phyloP scores from a whole-genome alignment of 2,888 invertebrate genomes.

The Oscheius myriophilus region DNA sequence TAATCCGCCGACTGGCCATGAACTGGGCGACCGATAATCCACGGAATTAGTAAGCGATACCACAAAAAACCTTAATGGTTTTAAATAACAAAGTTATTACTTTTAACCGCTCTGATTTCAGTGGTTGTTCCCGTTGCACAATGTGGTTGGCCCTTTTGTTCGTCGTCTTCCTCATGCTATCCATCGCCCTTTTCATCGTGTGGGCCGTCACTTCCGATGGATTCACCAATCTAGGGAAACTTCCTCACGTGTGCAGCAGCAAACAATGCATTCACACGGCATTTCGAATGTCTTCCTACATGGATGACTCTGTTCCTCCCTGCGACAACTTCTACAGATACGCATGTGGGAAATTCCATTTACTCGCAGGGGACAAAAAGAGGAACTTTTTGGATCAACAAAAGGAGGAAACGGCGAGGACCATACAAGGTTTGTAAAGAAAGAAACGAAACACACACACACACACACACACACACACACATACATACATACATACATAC shows the following conservation, averaged over 20 bases:
- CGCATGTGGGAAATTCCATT: conserved; percentile 50
- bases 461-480: too few species aligned
- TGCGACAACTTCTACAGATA: conserved; percentile 59
- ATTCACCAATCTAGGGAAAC: conserved; percentile 47
- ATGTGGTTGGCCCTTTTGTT: conserved; percentile 44
- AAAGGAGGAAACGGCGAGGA: conserved; percentile 37
- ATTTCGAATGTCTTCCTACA: conserved; percentile 48
- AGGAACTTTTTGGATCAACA: conserved; percentile 40
- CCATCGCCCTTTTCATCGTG: conserved; percentile 49
- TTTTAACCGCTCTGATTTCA: conserved; percentile 35
- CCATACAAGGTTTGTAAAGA: conserved; percentile 43
- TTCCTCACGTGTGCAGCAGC: conserved; percentile 46
- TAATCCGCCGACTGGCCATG: conserved; percentile 30
- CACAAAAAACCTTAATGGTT: too few species aligned
- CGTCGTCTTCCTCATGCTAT: conserved; percentile 43
- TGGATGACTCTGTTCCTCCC: conserved; percentile 48
- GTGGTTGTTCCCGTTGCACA: conserved; percentile 46
- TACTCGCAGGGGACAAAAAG: conserved; percentile 38
- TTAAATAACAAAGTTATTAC: too few species aligned
- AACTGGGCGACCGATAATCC: conserved; percentile 8
- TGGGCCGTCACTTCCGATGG: conserved; percentile 55
- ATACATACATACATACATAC: too few species aligned
- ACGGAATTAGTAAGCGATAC: conserved; percentile 7
- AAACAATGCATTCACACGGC: conserved; percentile 57
- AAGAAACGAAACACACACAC: too few species aligned